These are phyloP conservation scores for Hypercompe scribonia DNA, from an alignment of 2,888 invertebrate species.

Conservation along the genomic window DNA sequence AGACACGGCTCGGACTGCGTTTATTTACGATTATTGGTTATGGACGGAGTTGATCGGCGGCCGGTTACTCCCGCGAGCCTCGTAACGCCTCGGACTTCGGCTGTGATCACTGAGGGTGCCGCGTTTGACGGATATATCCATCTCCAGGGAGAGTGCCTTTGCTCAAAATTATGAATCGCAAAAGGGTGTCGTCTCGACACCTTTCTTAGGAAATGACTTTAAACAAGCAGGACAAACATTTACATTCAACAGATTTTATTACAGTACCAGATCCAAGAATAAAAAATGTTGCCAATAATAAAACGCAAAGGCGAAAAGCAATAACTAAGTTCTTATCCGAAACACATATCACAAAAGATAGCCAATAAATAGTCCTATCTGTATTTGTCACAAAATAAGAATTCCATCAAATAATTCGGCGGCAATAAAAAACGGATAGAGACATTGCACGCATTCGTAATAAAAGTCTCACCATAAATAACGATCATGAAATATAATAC, in stretches of 20 bases:
- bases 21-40: constrained; percentile 87
- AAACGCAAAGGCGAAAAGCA: constrained; percentile 59
- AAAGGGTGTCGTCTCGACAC: constrained; percentile 56
- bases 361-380: constrained; percentile 71
- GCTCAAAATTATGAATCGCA: constrained; percentile 77
- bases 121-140: constrained; percentile 82
- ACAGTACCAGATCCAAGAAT: constrained; percentile 48
- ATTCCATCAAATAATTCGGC: constrained; percentile 81
- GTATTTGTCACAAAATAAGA: constrained; percentile 79
- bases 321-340: constrained; percentile 64
- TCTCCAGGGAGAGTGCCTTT: constrained; percentile 75
- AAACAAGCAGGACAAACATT: constrained; percentile 48
- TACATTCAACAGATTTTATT: constrained; percentile 54
- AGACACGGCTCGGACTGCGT: constrained; percentile 64
- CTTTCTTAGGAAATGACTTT: constrained; percentile 37
- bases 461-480: constrained; percentile 86
- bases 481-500: constrained; percentile 87
- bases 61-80: constrained; percentile 77
- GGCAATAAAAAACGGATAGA: constrained; percentile 85
- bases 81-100: constrained; percentile 83
- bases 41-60: constrained; percentile 82
- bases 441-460: constrained; percentile 86
- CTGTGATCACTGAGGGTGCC: constrained; percentile 70
- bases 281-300: constrained; percentile 58
- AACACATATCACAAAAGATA: constrained; percentile 69